Conservation (phyloP, 2,113 vertebrate species). For the Coptodon rendalli region DNA sequence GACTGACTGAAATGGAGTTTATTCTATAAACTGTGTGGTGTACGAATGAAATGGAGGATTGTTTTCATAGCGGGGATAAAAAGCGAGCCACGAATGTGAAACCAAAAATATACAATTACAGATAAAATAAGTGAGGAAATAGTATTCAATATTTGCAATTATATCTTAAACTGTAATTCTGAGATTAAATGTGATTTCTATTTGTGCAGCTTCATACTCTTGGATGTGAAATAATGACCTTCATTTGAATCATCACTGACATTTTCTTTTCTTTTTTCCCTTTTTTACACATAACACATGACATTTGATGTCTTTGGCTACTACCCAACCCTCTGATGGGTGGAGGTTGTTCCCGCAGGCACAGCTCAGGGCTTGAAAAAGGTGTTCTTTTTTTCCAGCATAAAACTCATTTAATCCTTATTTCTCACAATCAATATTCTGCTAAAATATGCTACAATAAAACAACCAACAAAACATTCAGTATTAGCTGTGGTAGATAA, state of each 20-base stretch:
- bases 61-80: neutral
- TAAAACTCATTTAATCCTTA: neutral
- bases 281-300: neutral
- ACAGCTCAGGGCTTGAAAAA: neutral
- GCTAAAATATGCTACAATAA: neutral
- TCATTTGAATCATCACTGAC: neutral
- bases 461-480: neutral
- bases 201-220: neutral
- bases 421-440: neutral
- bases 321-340: neutral
- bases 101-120: neutral
- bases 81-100: neutral
- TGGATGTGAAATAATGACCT: neutral
- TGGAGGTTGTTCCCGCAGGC: neutral
- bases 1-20: neutral
- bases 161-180: neutral
- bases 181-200: neutral
- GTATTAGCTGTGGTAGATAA: neutral
- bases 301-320: neutral
- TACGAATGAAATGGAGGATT: neutral
- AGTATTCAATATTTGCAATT: neutral
- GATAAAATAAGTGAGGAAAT: neutral
- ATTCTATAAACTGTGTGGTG: neutral
- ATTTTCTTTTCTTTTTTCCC: neutral
- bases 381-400: neutral